Evolutionary conservation across 2,888 invertebrate species (phyloP).

Genomic region (Petrophora chlorosata): DNA sequence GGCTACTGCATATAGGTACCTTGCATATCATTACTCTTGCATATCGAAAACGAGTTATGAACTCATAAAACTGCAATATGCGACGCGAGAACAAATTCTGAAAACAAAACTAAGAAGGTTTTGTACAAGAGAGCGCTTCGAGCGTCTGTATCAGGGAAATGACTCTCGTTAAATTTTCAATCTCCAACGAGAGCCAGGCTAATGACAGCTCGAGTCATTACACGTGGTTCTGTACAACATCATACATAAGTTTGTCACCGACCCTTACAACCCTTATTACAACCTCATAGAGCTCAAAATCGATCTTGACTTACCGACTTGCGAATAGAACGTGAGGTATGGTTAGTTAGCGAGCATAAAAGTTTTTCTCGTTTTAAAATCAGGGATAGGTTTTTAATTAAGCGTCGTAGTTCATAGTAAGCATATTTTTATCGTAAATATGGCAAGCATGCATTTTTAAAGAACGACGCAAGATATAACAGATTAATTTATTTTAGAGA

Average conservation of each 20-base stretch:
- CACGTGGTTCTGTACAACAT: conserved; percentile 33
- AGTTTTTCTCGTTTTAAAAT: conserved; percentile 11
- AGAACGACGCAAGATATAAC: too few relatives aligned
- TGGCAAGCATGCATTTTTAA: too few relatives aligned
- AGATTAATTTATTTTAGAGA: too few relatives aligned
- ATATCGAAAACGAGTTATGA: too few relatives aligned
- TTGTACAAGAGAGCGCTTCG: conserved; percentile 16
- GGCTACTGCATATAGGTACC: too few relatives aligned
- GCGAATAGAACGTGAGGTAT: conserved; percentile 6
- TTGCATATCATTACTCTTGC: too few relatives aligned
- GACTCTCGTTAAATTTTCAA: conserved; percentile 63
- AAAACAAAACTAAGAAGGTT: conserved; percentile 22
- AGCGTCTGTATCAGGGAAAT: conserved; percentile 46
- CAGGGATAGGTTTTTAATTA: conserved; percentile 13
- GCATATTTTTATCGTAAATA: not conserved
- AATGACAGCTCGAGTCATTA: conserved; percentile 55
- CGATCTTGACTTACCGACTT: not conserved
- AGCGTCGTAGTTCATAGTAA: conserved; percentile 1
- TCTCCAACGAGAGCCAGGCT: conserved; percentile 46
- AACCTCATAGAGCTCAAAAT: conserved; percentile 8
- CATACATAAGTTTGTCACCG: not conserved
- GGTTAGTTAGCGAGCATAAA: conserved; percentile 13
- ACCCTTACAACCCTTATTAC: conserved; percentile 15
- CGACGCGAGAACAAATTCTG: too few relatives aligned
- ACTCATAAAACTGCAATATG: too few relatives aligned